phyloP scores from a whole-genome alignment of 2,888 invertebrate genomes.

The Helicoverpa assulta region DNA sequence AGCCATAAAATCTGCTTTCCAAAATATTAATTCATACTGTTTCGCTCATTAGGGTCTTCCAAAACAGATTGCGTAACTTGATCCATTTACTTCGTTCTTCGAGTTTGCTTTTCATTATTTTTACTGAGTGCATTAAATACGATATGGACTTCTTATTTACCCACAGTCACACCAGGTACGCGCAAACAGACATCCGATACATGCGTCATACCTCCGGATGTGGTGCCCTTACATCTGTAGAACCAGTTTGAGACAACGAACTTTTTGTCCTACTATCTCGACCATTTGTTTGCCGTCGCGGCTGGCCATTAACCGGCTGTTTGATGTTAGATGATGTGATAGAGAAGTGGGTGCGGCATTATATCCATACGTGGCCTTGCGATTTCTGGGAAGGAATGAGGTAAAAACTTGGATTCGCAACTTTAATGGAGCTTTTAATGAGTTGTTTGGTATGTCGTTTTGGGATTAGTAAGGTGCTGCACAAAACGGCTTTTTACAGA shows the following conservation, averaged over 20 bases:
- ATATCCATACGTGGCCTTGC: conserved; percentile 62
- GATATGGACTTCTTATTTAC: conserved; percentile 35
- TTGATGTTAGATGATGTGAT: conserved; percentile 67
- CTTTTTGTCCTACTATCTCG: conserved; percentile 79
- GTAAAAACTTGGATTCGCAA: conserved; percentile 50
- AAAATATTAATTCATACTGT: conserved; percentile 13
- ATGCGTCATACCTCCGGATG: conserved; percentile 83
- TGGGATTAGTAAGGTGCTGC: conserved; percentile 7
- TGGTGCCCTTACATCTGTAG: conserved; percentile 76
- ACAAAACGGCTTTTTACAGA: conserved; percentile 11
- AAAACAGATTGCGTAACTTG: neutral
- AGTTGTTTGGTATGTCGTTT: conserved; percentile 42
- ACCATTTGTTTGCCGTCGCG: conserved; percentile 79
- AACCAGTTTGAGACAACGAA: conserved; percentile 77
- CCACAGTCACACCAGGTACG: conserved; percentile 48
- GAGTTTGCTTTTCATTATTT: neutral
- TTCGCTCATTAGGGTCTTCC: neutral
- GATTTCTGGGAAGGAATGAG: conserved; percentile 62
- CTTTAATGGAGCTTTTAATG: conserved; percentile 45
- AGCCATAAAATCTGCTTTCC: neutral
- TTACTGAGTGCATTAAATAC: conserved; percentile 32
- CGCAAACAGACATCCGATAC: conserved; percentile 63
- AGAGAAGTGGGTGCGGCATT: conserved; percentile 67
- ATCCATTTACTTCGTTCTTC: conserved; percentile 17
- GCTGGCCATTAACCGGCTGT: conserved; percentile 74